phyloP scores from a whole-genome alignment of 2,888 invertebrate genomes.

The Rhogogaster chlorosoma region DNA sequence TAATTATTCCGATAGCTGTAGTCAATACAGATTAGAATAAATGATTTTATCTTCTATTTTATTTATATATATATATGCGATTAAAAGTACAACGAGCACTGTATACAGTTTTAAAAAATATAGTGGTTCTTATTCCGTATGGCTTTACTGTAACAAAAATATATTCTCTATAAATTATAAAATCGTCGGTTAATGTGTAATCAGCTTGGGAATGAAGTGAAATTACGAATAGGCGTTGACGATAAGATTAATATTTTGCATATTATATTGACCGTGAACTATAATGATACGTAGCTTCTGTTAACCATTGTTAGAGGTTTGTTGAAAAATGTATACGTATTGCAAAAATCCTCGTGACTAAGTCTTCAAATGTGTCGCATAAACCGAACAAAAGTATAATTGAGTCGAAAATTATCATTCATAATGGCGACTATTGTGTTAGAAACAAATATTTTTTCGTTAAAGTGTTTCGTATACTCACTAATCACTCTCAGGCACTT shows the following conservation, averaged over 20 bases:
- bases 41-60: not conserved
- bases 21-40: not conserved
- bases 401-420: not conserved
- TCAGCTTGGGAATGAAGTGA: not conserved
- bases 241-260: too few species aligned
- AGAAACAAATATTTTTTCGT: not conserved
- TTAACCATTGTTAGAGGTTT: not conserved
- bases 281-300: not conserved
- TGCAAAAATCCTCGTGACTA: not conserved
- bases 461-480: conserved; percentile 40
- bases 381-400: not conserved
- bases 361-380: not conserved
- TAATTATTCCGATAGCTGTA: not conserved
- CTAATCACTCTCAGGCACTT: conserved; percentile 42
- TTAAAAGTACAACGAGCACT: conserved; percentile 30
- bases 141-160: conserved; percentile 45
- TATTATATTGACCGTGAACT: conserved; percentile 13
- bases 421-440: not conserved
- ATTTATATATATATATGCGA: not conserved
- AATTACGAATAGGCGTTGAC: not conserved
- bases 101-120: conserved; percentile 42
- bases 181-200: not conserved
- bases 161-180: conserved; percentile 40
- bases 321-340: not conserved
- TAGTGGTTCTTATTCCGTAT: conserved; percentile 30